Base-by-base conservation (phyloP, 1,140 invertebrate species). In the Aleiodes sp. region DNA sequence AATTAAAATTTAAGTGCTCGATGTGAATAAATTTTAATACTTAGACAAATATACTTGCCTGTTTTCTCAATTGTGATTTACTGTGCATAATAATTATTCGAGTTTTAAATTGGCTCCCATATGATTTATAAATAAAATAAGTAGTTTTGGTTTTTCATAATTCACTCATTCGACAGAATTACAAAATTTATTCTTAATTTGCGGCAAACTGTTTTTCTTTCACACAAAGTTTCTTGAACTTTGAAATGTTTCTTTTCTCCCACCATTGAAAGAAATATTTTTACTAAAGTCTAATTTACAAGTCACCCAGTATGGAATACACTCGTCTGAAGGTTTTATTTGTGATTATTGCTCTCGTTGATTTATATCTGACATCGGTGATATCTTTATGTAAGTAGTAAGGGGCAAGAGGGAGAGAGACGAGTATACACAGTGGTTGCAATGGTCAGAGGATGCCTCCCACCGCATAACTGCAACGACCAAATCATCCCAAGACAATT, bases 311-410 rank as follows among this genome's bases (percentile, higher is more conserved):
- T 72, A 68, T 72, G 70, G 67, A 68, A 72, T 72, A 64, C 61
- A 68, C 70, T 72, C 61, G 65, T 72, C 69, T 68, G 31, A 35
- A 28, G 29, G 39, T 43, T 68, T 72, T 68, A 72, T 72, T 72
- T 68, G 60, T 33, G 65, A 72, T 72, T 72, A 68, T 72, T 72
- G 65, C 70, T 64, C 21, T 63, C 33, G 24, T 43, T 71, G 70
- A 71, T 71, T 71, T 71, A 71, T 71, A 63, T 31, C 46, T 39
- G 70, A 63, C 60, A 65, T 64, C 57, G 29, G 65, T 67, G 65
- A 71, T 68, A 71, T 71, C 70, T 71, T 71, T 64, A 67, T 72
- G 65, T 68, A 21, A 43, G 24, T 35, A 16, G 16, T 64, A 19
- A 14, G 21, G 21, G 8, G 12, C 28, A 24, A 8, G 41, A 9